Evolutionary conservation across 2,113 vertebrate genomes (phyloP), one percentile per base, ranked within the genome.

Genomic region (Narcine bancroftii): DNA sequence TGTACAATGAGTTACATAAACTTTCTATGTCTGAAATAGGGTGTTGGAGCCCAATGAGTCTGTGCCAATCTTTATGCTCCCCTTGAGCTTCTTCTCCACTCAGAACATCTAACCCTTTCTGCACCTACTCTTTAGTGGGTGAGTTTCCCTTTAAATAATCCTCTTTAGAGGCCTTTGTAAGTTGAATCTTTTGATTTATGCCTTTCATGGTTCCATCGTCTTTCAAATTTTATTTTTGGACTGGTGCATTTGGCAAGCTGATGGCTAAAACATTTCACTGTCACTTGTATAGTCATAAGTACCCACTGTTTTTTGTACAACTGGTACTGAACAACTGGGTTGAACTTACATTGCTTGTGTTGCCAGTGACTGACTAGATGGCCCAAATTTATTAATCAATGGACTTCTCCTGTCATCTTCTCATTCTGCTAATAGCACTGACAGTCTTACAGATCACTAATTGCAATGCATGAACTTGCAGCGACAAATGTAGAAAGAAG

Each of bases 191-290:
- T 91, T 91, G 65, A 39, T 15, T 47, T 26, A 15, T 69, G 65
- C 42, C 65, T 91, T 69, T 47, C 65, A 69, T 33, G 42, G 11
- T 45, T 65, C 65, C 36, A 66, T 45, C 24, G 45, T 53, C 39
- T 47, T 71, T 91, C 89, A 91, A 29, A 36, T 91, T 91, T 60
- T 91, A 39, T 24, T 69, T 91, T 69, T 69, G 65, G 63, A 69
- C 63, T 66, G 63, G 26, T 21, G 15, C 63, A 91, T 17, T 69
- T 91, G 89, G 89, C 81, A 60, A 63, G 36, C 89, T 71, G 89
- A 69, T 65, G 15, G 89, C 65, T 69, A 69, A 91, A 45, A 91
- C 42, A 91, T 71, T 91, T 91, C 89, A 91, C 47, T 91, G 89
- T 91, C 7, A 69, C 65, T 91, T 60, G 69, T 91, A 65, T 91